Evolutionary conservation across 2,113 vertebrate genomes (phyloP).

Genomic region (Malurus melanocephalus): DNA sequence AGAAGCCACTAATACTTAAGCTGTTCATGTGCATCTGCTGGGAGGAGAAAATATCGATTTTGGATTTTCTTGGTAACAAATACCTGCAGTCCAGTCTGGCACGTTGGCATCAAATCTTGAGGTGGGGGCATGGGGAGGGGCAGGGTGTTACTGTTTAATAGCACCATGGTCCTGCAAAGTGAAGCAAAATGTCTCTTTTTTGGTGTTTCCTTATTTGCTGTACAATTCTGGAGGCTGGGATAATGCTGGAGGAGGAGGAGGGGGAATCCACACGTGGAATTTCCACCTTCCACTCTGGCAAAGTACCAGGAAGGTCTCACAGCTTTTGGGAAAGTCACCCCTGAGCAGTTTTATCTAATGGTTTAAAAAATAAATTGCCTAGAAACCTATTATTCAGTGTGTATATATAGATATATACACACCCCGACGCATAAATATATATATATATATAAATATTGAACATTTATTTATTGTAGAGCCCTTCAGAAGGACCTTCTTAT

Average conservation of each 20-base stretch:
- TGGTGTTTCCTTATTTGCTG: neutral
- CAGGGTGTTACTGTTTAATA: neutral
- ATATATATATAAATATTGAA: conserved; percentile 55
- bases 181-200: neutral
- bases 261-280: neutral
- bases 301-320: neutral
- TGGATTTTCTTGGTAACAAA: neutral
- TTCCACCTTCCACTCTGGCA: neutral
- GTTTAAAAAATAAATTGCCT: conserved; percentile 41
- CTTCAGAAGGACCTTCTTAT: conserved; percentile 69
- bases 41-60: neutral
- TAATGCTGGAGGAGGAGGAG: neutral
- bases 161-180: neutral
- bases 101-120: neutral
- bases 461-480: conserved; percentile 73
- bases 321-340: neutral
- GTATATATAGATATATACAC: conserved; percentile 5
- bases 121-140: neutral
- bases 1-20: conserved; percentile 44
- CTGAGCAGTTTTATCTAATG: conserved; percentile 39
- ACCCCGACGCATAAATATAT: conserved; percentile 36
- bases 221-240: neutral
- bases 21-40: conserved; percentile 20
- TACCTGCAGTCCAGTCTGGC: neutral
- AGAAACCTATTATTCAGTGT: conserved; percentile 60